A percentile compares a stretch with the other conserved stretches of the same genome.
phyloP scores from a whole-genome alignment of 2,113 vertebrate species.

The Elephas maximus region DNA sequence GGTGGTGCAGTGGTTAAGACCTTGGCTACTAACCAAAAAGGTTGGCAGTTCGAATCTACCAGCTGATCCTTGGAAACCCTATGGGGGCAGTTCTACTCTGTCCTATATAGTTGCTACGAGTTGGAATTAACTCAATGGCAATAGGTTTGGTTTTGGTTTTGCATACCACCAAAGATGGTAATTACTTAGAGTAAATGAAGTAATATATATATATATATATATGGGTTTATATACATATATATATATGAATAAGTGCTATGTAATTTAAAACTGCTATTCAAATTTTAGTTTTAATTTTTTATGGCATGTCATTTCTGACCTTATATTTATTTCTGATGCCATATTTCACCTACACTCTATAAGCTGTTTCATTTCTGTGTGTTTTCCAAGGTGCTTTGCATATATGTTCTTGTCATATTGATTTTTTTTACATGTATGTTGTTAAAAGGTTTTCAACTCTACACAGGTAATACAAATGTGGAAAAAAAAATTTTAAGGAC shows the following conservation, averaged over 20 bases:
- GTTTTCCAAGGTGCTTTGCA: neutral
- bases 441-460: neutral
- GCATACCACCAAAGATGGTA: no score
- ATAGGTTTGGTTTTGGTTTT: no score
- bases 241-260: conserved; percentile 1
- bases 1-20: no score
- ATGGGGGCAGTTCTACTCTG: no score
- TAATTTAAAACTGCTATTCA: conserved; percentile 50
- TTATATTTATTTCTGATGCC: conserved; percentile 36
- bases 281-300: conserved; percentile 45
- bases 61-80: no score
- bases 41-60: no score
- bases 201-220: no score
- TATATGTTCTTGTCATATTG: neutral
- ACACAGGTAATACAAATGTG: neutral
- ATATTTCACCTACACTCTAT: neutral
- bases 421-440: neutral
- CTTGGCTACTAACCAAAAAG: no score
- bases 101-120: no score
- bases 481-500: neutral
- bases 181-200: no score
- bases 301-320: neutral
- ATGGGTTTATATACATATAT: neutral
- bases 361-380: neutral
- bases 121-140: no score